These are phyloP conservation scores for Acanthurus lineatus DNA, from an alignment of 2,797 vertebrate genomes.

Conservation along the genomic window DNA sequence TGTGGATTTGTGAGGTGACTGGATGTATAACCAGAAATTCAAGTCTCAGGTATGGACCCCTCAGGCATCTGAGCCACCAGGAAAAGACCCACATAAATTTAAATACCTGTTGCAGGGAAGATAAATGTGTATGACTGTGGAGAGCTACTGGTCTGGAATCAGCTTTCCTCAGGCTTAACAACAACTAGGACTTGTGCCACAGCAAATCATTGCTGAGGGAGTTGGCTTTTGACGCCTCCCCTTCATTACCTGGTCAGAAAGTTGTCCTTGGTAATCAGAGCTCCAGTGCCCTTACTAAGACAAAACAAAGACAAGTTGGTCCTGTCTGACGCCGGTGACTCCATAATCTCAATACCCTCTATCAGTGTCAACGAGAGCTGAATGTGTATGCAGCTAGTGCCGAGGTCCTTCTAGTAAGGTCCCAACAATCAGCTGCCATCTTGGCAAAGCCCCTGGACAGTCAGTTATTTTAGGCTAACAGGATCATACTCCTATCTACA, in stretches of 20 bases:
- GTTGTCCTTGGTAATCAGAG: conserved; percentile 62
- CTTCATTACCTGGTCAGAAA: conserved; percentile 53
- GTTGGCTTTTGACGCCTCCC: conserved; percentile 40
- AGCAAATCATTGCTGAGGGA: conserved; percentile 53
- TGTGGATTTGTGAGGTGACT: background rate
- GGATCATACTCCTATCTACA: too few relatives aligned
- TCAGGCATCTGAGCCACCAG: background rate
- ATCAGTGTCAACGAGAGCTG: conserved; percentile 4
- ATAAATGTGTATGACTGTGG: background rate
- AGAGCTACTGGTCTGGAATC: conserved; percentile 25
- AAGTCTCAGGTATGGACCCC: background rate
- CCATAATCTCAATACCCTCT: conserved; percentile 37
- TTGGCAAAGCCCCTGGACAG: too few relatives aligned
- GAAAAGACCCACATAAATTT: background rate
- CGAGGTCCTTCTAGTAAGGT: too few relatives aligned
- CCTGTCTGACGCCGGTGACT: conserved; percentile 9
- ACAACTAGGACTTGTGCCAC: conserved; percentile 14
- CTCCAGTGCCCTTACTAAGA: conserved; percentile 21
- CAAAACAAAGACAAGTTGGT: conserved; percentile 38
- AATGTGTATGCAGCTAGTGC: background rate
- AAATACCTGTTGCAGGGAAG: background rate
- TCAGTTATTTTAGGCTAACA: too few relatives aligned
- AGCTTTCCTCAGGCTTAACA: conserved; percentile 18
- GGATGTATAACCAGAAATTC: background rate
- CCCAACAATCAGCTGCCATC: too few relatives aligned